Evolutionary conservation across 2,797 vertebrate species (phyloP).

Genomic region (Anabacerthia variegaticeps): DNA sequence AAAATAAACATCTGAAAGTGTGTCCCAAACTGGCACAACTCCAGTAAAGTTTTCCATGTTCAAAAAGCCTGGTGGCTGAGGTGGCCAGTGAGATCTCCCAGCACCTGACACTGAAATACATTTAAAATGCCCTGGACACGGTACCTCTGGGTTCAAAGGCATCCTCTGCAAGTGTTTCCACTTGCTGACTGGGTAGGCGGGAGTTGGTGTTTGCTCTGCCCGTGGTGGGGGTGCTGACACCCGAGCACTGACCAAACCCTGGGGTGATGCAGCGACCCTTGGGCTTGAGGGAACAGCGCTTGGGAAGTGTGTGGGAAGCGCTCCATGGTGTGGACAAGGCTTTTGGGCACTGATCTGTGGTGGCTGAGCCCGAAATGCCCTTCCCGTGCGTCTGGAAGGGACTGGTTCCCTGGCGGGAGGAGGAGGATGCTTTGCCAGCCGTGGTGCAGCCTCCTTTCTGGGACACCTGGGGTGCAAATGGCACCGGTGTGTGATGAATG

Average conservation of each 20-base stretch:
- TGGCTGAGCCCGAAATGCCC: background rate
- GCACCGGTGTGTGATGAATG: background rate
- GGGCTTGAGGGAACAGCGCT: background rate
- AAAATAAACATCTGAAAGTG: background rate
- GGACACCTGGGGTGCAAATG: background rate
- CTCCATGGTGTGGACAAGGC: background rate
- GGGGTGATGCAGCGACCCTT: background rate
- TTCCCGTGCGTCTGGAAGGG: background rate
- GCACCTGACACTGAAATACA: background rate
- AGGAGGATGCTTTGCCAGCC: background rate
- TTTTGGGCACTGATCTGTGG: background rate
- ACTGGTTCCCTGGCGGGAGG: background rate
- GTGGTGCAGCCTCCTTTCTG: background rate
- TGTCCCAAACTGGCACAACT: background rate
- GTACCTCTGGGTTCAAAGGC: background rate
- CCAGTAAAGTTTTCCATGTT: background rate
- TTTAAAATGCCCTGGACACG: background rate
- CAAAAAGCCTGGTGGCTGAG: background rate
- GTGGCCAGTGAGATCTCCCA: background rate
- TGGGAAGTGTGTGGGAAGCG: no score
- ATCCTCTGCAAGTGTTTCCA: background rate
- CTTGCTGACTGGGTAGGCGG: background rate
- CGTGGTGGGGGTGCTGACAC: background rate
- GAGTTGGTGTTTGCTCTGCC: background rate
- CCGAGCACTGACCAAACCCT: background rate